phyloP scores from a whole-genome alignment of 2,113 vertebrate species.

The Platycercus adscitus region DNA sequence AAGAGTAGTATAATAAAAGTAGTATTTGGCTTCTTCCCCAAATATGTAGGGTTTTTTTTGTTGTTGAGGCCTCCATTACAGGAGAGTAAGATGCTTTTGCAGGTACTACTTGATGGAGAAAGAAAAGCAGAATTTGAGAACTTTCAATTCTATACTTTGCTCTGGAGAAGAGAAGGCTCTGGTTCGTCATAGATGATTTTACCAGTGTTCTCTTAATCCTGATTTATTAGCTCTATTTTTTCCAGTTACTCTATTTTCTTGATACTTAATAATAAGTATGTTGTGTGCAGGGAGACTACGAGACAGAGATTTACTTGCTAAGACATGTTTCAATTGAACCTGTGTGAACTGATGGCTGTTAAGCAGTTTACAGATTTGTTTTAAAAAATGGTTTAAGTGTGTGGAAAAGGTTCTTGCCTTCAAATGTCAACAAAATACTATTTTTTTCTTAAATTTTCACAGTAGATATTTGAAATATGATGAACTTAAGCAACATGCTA shows the following conservation, averaged over 20 bases:
- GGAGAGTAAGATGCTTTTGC: not conserved
- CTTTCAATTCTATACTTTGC: accelerated
- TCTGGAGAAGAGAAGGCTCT: not conserved
- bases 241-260: not conserved
- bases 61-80: not conserved
- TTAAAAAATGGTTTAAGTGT: not conserved
- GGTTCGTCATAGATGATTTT: not conserved
- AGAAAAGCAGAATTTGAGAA: not conserved
- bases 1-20: not conserved
- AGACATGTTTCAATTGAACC: not conserved
- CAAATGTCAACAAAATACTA: not conserved
- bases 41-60: not conserved
- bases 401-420: not conserved
- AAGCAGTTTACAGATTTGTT: not conserved
- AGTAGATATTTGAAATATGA: not conserved
- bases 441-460: not conserved
- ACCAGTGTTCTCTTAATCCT: not conserved
- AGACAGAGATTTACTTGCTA: not conserved
- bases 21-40: not conserved
- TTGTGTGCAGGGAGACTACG: not conserved
- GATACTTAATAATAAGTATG: not conserved
- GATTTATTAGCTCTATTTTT: not conserved
- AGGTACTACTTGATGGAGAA: not conserved
- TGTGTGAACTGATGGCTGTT: not conserved
- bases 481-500: not conserved